Conservation (phyloP, 1,140 invertebrate species). For the Physella acuta region DNA sequence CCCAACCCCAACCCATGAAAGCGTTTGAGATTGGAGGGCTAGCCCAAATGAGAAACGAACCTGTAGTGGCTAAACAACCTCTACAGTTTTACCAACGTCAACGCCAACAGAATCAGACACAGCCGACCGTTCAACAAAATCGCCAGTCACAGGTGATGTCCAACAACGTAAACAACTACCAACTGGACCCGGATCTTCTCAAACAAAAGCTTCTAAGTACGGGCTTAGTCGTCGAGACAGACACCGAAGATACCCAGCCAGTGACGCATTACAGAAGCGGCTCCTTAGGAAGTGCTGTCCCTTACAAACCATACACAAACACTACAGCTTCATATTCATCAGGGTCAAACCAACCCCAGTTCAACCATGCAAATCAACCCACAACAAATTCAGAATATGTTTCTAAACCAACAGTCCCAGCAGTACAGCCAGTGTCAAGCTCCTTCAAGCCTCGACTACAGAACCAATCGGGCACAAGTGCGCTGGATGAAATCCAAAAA, state of each 20-base stretch:
- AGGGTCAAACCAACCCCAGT: neutral
- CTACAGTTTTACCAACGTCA: slow-evolving; percentile 29
- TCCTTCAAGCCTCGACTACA: neutral
- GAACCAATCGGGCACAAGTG: slow-evolving; percentile 1
- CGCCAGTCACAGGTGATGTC: slow-evolving; percentile 13
- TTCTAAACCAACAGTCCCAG: neutral
- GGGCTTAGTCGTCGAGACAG: slow-evolving; percentile 41
- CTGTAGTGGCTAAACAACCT: slow-evolving; percentile 29
- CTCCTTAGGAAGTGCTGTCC: neutral
- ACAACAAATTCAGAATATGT: neutral
- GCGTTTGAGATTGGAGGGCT: neutral
- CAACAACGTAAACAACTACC: slow-evolving; percentile 36
- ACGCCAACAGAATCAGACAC: slow-evolving; percentile 19
- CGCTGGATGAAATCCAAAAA: slow-evolving; percentile 19
- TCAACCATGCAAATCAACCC: neutral
- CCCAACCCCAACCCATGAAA: neutral
- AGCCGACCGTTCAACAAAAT: slow-evolving; percentile 21
- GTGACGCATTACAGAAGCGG: neutral
- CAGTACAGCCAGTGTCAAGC: neutral
- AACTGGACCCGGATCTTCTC: slow-evolving; percentile 48
- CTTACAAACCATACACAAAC: neutral
- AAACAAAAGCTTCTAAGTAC: slow-evolving; percentile 49
- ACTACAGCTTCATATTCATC: neutral
- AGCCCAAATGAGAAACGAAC: slow-evolving; percentile 2
- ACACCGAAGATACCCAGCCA: slow-evolving; percentile 27